These are phyloP conservation scores for Archips crataeganus DNA, from an alignment of 2,888 invertebrate genomes.

Conservation along the genomic window DNA sequence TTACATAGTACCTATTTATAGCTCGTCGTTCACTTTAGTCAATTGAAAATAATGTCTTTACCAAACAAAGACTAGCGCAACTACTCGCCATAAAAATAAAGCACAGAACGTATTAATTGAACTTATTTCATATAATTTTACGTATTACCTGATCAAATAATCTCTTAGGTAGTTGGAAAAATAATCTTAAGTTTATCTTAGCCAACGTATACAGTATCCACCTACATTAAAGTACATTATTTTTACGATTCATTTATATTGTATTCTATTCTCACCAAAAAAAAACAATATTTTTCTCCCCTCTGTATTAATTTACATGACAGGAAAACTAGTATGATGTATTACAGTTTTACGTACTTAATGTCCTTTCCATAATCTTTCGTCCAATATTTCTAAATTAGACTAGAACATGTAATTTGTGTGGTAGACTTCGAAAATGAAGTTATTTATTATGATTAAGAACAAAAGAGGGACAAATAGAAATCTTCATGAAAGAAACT, in stretches of 20 bases:
- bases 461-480: background rate
- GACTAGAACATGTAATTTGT: slow-evolving; percentile 24
- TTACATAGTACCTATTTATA: background rate
- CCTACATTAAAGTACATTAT: too few species aligned
- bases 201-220: too few species aligned
- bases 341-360: background rate
- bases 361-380: slow-evolving; percentile 31
- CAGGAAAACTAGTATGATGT: background rate
- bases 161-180: too few species aligned
- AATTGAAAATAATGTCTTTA: background rate
- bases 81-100: too few species aligned
- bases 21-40: background rate
- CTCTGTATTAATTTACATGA: background rate
- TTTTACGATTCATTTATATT: too few species aligned
- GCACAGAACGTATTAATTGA: too few species aligned
- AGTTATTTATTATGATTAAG: slow-evolving; percentile 16
- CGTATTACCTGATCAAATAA: too few species aligned
- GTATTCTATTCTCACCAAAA: too few species aligned
- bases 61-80: background rate
- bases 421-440: slow-evolving; percentile 18
- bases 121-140: too few species aligned
- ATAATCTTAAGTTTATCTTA: too few species aligned
- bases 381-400: slow-evolving; percentile 37
- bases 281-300: too few species aligned
- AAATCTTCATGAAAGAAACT: background rate